phyloP scores from a whole-genome alignment of 1,140 invertebrate species.

The Callitettix versicolor region DNA sequence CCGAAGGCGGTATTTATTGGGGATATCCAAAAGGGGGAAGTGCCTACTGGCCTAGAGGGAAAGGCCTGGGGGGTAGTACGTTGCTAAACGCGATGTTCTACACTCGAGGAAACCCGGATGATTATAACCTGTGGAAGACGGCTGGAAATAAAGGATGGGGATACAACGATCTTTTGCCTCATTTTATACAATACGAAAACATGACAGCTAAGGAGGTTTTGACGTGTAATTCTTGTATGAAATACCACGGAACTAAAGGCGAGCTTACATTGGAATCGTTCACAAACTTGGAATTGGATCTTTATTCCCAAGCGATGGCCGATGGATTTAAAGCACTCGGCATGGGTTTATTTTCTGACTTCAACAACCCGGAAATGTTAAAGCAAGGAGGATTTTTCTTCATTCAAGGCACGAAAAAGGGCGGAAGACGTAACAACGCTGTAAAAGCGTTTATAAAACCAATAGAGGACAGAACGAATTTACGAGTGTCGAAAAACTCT shows the following conservation, averaged over 20 bases:
- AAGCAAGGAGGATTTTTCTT: constrained; percentile 5
- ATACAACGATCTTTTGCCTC: constrained; percentile 38
- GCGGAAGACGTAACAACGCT: constrained; percentile 57
- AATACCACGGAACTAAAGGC: constrained; percentile 20
- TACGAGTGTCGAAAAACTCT: constrained; percentile 40
- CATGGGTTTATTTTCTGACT: background rate
- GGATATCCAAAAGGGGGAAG: constrained; percentile 39
- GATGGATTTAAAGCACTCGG: constrained; percentile 6
- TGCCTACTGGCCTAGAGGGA: constrained; percentile 41
- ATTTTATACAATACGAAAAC: constrained; percentile 35
- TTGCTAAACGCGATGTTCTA: constrained; percentile 54
- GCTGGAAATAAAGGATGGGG: constrained; percentile 38
- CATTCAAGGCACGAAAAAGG: constrained; percentile 41
- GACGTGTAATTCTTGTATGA: constrained; percentile 19
- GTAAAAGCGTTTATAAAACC: constrained; percentile 45
- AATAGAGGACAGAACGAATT: constrained; percentile 34
- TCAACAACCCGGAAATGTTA: constrained; percentile 12
- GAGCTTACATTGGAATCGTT: background rate
- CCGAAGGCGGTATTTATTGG: constrained; percentile 41
- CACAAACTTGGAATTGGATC: background rate
- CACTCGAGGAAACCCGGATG: constrained; percentile 42
- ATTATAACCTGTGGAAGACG: constrained; percentile 47
- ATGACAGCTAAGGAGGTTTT: background rate
- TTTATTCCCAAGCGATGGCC: background rate
- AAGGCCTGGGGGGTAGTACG: constrained; percentile 50